phyloP scores from a whole-genome alignment of 2,888 invertebrate species.

The Acanthosepion pharaonis region DNA sequence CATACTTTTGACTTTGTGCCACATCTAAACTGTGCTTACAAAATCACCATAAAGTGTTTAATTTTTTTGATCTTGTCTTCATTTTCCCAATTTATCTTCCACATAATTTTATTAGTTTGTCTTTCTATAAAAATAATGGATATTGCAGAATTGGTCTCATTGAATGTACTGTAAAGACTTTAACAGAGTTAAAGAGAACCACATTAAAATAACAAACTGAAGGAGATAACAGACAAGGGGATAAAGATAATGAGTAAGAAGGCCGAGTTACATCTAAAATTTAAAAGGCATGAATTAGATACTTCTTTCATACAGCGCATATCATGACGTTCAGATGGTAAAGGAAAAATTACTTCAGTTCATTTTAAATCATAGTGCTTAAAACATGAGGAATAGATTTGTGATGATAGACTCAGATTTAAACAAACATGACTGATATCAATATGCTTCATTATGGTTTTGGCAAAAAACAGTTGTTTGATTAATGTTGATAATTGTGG shows the following conservation, averaged over 20 bases:
- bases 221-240: not conserved
- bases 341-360: not conserved
- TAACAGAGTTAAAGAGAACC: not conserved
- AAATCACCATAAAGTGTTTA: too few relatives aligned
- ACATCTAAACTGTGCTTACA: too few relatives aligned
- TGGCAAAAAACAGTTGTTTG: not conserved
- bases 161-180: not conserved
- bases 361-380: not conserved
- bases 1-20: too few relatives aligned
- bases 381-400: not conserved
- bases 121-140: not conserved
- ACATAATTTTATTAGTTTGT: too few relatives aligned
- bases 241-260: not conserved
- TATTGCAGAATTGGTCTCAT: not conserved
- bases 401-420: not conserved
- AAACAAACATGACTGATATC: not conserved
- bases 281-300: not conserved
- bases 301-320: too few relatives aligned
- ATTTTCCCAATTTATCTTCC: too few relatives aligned
- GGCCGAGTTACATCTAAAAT: not conserved
- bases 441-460: not conserved
- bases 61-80: too few relatives aligned
- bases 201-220: not conserved
- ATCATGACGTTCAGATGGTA: fast-evolving
- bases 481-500: too few relatives aligned